A percentile compares a stretch with the other conserved stretches of the same genome.
Conservation (phyloP, 2,113 vertebrate species). For the Neotoma lepida region DNA sequence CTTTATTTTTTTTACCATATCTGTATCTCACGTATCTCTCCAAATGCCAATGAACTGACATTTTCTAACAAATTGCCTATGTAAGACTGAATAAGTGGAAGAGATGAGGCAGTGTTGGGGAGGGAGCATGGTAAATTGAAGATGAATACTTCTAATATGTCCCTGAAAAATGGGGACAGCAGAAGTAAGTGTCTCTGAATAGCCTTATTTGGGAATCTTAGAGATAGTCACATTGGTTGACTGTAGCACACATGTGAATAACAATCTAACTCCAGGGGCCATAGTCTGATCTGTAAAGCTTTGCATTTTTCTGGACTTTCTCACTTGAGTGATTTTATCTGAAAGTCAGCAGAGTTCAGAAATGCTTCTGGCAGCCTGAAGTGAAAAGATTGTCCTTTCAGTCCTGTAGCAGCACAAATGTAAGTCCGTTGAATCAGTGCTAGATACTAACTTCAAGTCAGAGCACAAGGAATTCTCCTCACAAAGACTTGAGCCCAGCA, state of each 20-base stretch:
- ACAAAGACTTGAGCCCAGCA: constrained; percentile 17
- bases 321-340: constrained; percentile 52
- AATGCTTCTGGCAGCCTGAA: constrained; percentile 6
- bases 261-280: not conserved
- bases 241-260: constrained; percentile 16
- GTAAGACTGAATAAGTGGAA: not conserved
- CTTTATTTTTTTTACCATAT: constrained; percentile 3
- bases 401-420: not conserved
- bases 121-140: not conserved
- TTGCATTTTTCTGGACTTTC: constrained; percentile 2
- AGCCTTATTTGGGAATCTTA: constrained; percentile 29
- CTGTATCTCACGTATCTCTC: not conserved
- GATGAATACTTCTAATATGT: not conserved
- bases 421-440: not conserved
- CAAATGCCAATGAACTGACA: not conserved
- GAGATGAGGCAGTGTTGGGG: not conserved
- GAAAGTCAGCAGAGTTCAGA: constrained; percentile 55
- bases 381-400: constrained; percentile 8
- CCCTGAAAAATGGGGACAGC: not conserved
- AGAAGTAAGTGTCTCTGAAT: not conserved
- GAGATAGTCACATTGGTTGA: not conserved
- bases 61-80: not conserved
- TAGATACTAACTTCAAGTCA: not conserved
- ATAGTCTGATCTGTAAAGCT: not conserved
- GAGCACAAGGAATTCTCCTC: constrained; percentile 41